Conservation (phyloP, 2,888 invertebrate species). For the Schizaphis graminum region DNA sequence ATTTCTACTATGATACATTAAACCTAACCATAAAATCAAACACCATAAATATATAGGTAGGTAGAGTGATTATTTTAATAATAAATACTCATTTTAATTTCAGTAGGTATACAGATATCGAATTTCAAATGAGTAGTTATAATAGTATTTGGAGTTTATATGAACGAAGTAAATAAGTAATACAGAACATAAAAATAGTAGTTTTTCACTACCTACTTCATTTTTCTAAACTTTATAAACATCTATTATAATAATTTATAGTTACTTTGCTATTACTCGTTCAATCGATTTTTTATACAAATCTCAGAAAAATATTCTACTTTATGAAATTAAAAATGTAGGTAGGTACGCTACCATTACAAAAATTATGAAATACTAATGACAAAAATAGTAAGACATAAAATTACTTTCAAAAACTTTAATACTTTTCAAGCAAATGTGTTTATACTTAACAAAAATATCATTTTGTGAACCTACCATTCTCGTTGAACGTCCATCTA, state of each 20-base stretch:
- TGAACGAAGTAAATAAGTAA: background rate
- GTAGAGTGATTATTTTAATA: background rate
- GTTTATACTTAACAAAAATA: background rate
- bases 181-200: background rate
- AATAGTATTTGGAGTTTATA: background rate
- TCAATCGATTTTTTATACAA: too few relatives aligned
- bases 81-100: background rate
- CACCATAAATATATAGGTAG: background rate
- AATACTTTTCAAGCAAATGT: background rate
- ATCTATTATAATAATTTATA: background rate
- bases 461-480: too few relatives aligned
- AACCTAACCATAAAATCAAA: background rate
- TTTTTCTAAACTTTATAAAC: background rate
- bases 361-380: background rate
- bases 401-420: background rate
- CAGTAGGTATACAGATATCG: background rate
- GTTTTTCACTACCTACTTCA: background rate
- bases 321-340: too few relatives aligned
- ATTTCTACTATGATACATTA: background rate
- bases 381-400: background rate
- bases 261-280: too few relatives aligned
- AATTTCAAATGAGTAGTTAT: background rate
- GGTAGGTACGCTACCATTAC: background rate
- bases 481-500: background rate
- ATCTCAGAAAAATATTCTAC: too few relatives aligned